Percentiles rank a stretch among this genome's conserved stretches.
These are phyloP conservation scores for Allophyes oxyacanthae DNA, from an alignment of 2,888 invertebrate genomes.

Conservation along the genomic window DNA sequence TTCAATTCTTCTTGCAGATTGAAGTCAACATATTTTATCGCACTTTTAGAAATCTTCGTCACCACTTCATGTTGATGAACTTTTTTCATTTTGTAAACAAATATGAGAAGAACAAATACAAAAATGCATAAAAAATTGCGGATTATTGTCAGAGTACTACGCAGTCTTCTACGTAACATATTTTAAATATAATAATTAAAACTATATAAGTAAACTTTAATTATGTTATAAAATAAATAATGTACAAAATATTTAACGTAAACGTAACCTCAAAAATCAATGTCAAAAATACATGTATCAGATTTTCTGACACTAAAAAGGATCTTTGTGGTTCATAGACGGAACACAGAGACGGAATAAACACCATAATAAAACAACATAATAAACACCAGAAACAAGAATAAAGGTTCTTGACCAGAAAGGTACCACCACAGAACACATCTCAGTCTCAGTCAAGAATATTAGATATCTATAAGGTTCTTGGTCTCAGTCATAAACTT, in stretches of 20 bases:
- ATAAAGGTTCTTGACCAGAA: no score
- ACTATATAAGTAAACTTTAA: background rate
- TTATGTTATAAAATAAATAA: background rate
- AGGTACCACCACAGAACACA: no score
- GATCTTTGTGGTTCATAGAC: no score
- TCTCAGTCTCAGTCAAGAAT: no score
- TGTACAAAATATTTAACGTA: background rate
- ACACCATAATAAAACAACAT: no score
- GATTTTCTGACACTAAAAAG: no score
- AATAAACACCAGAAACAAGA: no score
- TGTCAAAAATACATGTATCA: no score
- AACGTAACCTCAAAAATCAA: no score
- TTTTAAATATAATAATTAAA: background rate
- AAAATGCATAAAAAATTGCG: slow-evolving; percentile 41
- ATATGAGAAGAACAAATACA: slow-evolving; percentile 33
- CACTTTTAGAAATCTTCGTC: slow-evolving; percentile 45
- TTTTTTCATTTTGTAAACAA: slow-evolving; percentile 33
- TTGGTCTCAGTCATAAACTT: no score
- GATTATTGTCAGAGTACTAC: slow-evolving; percentile 13
- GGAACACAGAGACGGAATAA: no score
- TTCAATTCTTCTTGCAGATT: slow-evolving; percentile 4
- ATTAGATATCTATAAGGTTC: no score
- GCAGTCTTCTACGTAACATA: slow-evolving; percentile 39
- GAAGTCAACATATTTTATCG: slow-evolving; percentile 55
- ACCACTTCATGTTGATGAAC: slow-evolving; percentile 34